Percentiles rank a stretch among this genome's conserved stretches.
These are phyloP conservation scores for Melanocharis versteri DNA, from an alignment of 2,113 vertebrate species.

Conservation along the genomic window DNA sequence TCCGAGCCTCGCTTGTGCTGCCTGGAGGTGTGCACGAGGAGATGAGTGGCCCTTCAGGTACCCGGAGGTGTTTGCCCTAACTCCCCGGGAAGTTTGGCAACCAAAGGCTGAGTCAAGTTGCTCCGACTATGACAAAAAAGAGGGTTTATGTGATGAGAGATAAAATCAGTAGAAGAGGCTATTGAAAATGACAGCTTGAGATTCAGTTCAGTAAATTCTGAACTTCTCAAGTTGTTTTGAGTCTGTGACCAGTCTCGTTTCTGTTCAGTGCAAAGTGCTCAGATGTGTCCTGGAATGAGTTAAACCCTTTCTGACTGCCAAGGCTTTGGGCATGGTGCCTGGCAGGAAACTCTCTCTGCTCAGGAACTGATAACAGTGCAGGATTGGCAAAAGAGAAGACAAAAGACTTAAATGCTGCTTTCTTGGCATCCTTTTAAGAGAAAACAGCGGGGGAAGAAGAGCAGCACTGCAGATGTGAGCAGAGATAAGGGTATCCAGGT, in stretches of 20 bases:
- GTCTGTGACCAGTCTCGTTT: fast-evolving
- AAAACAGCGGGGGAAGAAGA: neutral
- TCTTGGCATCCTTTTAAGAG: conserved; percentile 37
- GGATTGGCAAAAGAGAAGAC: conserved; percentile 28
- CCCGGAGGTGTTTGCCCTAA: neutral
- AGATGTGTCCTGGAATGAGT: neutral
- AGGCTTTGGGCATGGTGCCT: conserved; percentile 31
- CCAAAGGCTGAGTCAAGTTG: neutral
- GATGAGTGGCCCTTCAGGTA: neutral
- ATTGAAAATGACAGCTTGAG: neutral
- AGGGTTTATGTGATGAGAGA: neutral
- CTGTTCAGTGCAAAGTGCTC: neutral
- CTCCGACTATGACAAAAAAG: neutral
- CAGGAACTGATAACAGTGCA: conserved; percentile 1
- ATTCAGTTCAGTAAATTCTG: neutral
- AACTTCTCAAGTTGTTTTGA: neutral
- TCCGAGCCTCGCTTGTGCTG: neutral
- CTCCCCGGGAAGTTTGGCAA: fast-evolving
- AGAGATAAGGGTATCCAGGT: neutral
- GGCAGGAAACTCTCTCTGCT: conserved; percentile 18
- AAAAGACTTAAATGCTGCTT: conserved; percentile 47
- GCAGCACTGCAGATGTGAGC: conserved; percentile 13
- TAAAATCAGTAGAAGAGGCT: neutral
- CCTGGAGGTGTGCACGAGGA: neutral
- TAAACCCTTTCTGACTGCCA: conserved; percentile 26